Evolutionary conservation across 2,797 vertebrate species (phyloP).

Genomic region (Pterois miles): DNA sequence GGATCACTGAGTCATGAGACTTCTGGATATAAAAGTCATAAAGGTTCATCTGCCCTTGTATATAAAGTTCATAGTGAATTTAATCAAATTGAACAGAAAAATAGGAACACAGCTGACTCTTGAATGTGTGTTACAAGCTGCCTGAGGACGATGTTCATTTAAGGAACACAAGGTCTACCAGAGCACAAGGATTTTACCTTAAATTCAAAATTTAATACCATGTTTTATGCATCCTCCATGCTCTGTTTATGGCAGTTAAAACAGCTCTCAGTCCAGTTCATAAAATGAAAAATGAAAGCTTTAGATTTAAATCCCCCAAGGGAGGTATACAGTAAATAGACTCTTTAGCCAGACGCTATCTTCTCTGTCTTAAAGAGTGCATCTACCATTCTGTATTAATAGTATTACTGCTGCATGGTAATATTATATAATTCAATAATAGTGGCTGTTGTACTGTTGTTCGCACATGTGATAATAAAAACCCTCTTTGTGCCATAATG

Average conservation of each 20-base stretch:
- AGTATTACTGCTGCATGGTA: not conserved
- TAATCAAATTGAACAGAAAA: not conserved
- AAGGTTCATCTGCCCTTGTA: slow-evolving; percentile 3
- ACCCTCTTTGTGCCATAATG: not conserved
- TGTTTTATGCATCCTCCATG: slow-evolving; percentile 42
- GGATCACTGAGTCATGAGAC: not conserved
- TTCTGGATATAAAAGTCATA: slow-evolving; percentile 7
- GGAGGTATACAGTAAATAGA: slow-evolving; percentile 21
- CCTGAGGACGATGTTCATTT: not conserved
- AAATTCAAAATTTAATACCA: slow-evolving; percentile 9
- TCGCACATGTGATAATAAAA: not conserved
- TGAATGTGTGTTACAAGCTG: not conserved
- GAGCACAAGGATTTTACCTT: slow-evolving; percentile 25
- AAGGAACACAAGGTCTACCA: not conserved
- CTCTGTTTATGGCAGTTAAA: slow-evolving; percentile 28
- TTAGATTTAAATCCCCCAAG: slow-evolving; percentile 36
- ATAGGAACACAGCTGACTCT: not conserved
- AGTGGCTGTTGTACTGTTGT: not conserved
- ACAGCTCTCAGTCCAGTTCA: slow-evolving; percentile 43
- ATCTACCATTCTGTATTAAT: slow-evolving; percentile 1
- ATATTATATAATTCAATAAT: not conserved
- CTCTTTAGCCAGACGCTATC: not conserved
- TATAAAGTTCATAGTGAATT: not conserved
- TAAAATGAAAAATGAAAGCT: slow-evolving; percentile 24
- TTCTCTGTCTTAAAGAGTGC: not conserved